A percentile compares a stretch with the other conserved stretches of the same genome.
phyloP scores from a whole-genome alignment of 2,113 vertebrate species.

The Erythrocercus mccallii region DNA sequence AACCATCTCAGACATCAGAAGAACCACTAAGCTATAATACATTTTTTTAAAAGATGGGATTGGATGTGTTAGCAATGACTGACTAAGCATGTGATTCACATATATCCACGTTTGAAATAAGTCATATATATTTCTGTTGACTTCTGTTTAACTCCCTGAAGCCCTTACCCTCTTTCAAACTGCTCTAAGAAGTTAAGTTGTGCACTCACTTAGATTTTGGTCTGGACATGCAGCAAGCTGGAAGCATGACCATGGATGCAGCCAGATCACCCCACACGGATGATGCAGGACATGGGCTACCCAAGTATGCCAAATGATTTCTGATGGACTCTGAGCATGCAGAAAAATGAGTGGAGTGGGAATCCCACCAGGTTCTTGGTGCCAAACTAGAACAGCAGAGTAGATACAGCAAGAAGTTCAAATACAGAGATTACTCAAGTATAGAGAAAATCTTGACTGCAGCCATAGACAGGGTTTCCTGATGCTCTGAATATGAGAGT shows the following conservation, averaged over 20 bases:
- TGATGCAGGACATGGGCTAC: background rate
- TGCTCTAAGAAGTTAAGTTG: background rate
- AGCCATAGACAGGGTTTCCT: background rate
- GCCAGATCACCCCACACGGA: fast-evolving
- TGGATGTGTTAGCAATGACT: background rate
- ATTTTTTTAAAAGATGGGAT: background rate
- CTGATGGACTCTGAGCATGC: too few relatives aligned
- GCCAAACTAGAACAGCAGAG: background rate
- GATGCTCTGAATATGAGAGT: background rate
- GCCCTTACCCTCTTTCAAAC: background rate
- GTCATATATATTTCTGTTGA: background rate
- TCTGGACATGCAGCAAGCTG: background rate
- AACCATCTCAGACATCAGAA: slow-evolving; percentile 60
- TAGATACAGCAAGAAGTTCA: background rate
- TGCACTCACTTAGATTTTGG: background rate
- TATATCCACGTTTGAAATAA: background rate
- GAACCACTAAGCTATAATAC: background rate
- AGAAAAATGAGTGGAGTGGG: background rate
- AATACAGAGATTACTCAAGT: background rate
- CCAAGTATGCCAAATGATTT: background rate
- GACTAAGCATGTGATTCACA: background rate
- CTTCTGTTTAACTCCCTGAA: background rate
- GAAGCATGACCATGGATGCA: background rate
- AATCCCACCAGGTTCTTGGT: background rate
- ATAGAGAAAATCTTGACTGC: background rate